Evolutionary conservation across 2,888 invertebrate genomes (phyloP).

Genomic region (Melanostoma scalare): DNA sequence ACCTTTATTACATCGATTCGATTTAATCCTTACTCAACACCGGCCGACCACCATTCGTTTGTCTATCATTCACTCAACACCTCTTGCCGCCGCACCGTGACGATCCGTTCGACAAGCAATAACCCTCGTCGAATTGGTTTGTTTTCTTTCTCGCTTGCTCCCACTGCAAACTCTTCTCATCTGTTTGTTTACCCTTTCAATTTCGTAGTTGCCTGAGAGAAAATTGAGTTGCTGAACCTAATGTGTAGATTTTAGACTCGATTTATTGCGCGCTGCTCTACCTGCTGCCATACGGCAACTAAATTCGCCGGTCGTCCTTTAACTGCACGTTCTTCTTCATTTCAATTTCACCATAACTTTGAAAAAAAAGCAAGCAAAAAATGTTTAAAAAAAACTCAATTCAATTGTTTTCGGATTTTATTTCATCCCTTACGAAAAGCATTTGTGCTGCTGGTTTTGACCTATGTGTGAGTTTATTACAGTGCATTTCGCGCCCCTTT

Average conservation of each 20-base stretch:
- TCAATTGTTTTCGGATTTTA: constrained; percentile 63
- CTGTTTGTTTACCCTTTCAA: constrained; percentile 67
- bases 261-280: constrained; percentile 39
- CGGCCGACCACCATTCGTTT: constrained; percentile 44
- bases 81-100: constrained; percentile 3
- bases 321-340: constrained; percentile 21
- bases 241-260: constrained; percentile 45
- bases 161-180: constrained; percentile 7
- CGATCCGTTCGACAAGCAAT: constrained; percentile 1
- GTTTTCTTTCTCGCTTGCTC: constrained; percentile 37
- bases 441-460: background rate
- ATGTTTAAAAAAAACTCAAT: constrained; percentile 40
- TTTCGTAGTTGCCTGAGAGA: constrained; percentile 52
- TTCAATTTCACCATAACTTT: constrained; percentile 12
- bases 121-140: constrained; percentile 11
- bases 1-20: constrained; percentile 62
- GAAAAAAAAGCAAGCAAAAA: constrained; percentile 10
- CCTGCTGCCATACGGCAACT: constrained; percentile 25
- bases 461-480: constrained; percentile 27
- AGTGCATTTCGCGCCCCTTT: constrained; percentile 57
- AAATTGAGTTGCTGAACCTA: constrained; percentile 57
- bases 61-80: constrained; percentile 59
- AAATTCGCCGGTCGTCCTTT: constrained; percentile 46
- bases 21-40: constrained; percentile 69
- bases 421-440: constrained; percentile 60